Evolutionary conservation across 2,113 vertebrate species (phyloP).

Genomic region (Jaculus jaculus): DNA sequence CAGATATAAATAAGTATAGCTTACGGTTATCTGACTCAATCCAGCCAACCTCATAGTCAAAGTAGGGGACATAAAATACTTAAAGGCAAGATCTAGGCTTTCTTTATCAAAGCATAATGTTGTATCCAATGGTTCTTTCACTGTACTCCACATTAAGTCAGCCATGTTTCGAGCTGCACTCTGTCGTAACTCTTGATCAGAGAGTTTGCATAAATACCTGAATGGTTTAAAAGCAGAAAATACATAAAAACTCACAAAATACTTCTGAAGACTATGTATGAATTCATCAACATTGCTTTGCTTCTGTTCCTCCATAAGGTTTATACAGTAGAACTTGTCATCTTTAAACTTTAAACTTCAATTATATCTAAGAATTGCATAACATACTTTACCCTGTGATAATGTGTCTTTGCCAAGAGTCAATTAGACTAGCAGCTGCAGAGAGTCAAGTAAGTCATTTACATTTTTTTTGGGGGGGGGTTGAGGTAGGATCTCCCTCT

Average conservation of each 20-base stretch:
- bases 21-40: constrained; percentile 99
- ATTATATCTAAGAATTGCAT: constrained; percentile 10
- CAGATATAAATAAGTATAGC: constrained; percentile 72
- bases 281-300: constrained; percentile 39
- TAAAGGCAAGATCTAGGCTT: constrained; percentile 99
- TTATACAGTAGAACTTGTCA: background rate
- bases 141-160: constrained; percentile 99
- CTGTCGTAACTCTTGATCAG: constrained; percentile 98
- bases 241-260: background rate
- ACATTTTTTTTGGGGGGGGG: too few species aligned
- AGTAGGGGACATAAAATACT: constrained; percentile 99
- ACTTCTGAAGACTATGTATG: background rate
- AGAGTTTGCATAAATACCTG: constrained; percentile 98
- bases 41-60: constrained; percentile 99
- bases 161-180: constrained; percentile 99
- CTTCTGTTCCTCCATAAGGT: background rate
- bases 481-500: too few species aligned
- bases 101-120: constrained; percentile 99
- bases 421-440: constrained; percentile 31
- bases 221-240: constrained; percentile 66
- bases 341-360: background rate
- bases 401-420: background rate
- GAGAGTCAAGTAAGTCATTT: constrained; percentile 23
- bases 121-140: constrained; percentile 98
- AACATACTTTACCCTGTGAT: background rate